phyloP scores from a whole-genome alignment of 2,888 invertebrate genomes.

The Zonitis immaculata region DNA sequence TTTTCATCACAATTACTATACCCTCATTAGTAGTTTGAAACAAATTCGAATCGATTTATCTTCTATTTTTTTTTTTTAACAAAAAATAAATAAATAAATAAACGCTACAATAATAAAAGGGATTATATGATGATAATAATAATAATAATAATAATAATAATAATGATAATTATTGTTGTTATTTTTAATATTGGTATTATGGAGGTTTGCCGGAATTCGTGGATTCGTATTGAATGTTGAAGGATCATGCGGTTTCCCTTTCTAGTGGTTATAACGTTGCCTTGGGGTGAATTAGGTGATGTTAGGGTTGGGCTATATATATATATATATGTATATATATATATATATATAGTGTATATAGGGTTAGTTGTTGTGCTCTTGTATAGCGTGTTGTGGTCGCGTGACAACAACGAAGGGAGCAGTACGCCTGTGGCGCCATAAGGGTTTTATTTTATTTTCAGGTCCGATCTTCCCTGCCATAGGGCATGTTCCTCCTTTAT shows the following conservation, averaged over 20 bases:
- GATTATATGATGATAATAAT: no score
- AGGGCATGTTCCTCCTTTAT: background rate
- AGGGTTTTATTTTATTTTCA: conserved; percentile 19
- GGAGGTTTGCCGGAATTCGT: background rate
- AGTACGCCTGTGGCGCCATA: conserved; percentile 36
- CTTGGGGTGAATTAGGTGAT: conserved; percentile 15
- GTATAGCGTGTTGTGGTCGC: conserved; percentile 31
- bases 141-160: no score
- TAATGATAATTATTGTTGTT: no score
- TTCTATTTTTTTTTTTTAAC: no score
- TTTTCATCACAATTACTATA: background rate
- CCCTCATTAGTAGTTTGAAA: background rate
- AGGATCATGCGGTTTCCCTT: conserved; percentile 7
- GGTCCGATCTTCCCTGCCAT: conserved; percentile 12
- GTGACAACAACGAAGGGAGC: conserved; percentile 32
- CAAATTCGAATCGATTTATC: background rate
- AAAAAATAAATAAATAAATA: no score
- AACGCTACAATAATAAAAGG: no score
- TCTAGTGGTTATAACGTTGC: conserved; percentile 18
- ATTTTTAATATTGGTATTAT: background rate
- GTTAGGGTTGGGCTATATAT: conserved; percentile 18
- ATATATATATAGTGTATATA: no score
- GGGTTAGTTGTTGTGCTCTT: conserved; percentile 12
- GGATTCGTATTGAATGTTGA: background rate
- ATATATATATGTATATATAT: no score